Evolutionary conservation across 2,888 invertebrate genomes (phyloP).

Genomic region (Thalpophila matura): DNA sequence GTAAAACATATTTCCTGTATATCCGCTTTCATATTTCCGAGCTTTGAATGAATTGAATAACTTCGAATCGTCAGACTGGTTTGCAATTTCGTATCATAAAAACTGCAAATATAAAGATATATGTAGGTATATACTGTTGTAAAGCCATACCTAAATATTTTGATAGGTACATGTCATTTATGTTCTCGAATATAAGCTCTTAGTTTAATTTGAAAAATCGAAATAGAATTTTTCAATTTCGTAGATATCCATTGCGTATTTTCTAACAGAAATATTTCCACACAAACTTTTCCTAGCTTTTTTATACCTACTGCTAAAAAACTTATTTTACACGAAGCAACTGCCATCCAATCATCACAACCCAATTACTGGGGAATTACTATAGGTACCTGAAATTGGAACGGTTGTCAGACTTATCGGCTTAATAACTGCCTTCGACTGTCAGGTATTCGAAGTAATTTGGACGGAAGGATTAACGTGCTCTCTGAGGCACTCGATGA

Average conservation of each 20-base stretch:
- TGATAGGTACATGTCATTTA: no score
- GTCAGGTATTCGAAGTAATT: neutral
- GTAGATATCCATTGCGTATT: no score
- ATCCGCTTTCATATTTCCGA: constrained; percentile 30
- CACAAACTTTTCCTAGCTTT: no score
- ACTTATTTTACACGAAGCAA: neutral
- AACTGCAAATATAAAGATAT: neutral
- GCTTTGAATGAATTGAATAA: constrained; percentile 38
- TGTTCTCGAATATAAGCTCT: no score
- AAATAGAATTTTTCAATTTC: no score
- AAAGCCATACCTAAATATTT: neutral
- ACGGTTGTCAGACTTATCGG: neutral
- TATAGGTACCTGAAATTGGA: neutral
- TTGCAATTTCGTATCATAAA: constrained; percentile 10
- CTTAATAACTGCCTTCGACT: neutral
- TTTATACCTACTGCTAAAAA: no score
- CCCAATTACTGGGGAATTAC: constrained; percentile 15
- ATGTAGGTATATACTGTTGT: neutral
- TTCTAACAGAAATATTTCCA: no score
- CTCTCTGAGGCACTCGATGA: neutral
- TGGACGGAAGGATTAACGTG: neutral
- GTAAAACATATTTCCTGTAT: constrained; percentile 35
- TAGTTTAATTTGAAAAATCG: no score
- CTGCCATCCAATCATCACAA: neutral
- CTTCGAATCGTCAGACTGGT: constrained; percentile 15